A percentile compares a stretch with the other conserved stretches of the same genome.
Evolutionary conservation across 2,797 vertebrate genomes (phyloP).

Genomic region (Catostomus latipinnis): DNA sequence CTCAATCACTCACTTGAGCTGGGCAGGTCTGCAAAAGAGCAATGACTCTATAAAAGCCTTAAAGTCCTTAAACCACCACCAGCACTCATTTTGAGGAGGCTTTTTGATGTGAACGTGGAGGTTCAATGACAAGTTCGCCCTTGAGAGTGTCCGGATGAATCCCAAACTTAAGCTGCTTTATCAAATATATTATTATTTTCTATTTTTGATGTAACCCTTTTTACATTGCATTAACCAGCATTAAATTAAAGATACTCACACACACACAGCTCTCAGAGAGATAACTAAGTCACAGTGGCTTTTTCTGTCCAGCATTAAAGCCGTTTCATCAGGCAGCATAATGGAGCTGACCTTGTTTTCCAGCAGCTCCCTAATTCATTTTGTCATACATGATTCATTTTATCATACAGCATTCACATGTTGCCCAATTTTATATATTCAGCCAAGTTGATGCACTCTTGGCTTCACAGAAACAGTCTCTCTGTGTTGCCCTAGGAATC

Average conservation of each 20-base stretch:
- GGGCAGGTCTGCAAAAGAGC: not conserved
- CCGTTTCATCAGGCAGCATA: constrained; percentile 47
- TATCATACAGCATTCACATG: constrained; percentile 14
- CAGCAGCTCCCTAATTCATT: constrained; percentile 35
- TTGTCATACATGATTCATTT: constrained; percentile 28
- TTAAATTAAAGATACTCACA: not conserved
- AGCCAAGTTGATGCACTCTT: not conserved
- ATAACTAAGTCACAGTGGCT: constrained; percentile 12
- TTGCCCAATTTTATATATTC: constrained; percentile 25
- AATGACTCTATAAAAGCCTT: not conserved
- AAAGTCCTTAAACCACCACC: not conserved
- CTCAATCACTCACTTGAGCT: constrained; percentile 2
- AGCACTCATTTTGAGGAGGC: too few species aligned
- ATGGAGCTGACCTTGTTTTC: constrained; percentile 42
- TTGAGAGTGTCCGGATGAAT: too few species aligned
- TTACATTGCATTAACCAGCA: too few species aligned
- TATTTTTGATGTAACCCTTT: too few species aligned
- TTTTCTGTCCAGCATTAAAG: constrained; percentile 24
- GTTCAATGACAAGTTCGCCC: too few species aligned
- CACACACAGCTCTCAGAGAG: not conserved
- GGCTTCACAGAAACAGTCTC: not conserved
- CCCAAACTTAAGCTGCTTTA: too few species aligned
- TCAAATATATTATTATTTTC: too few species aligned
- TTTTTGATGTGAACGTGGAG: too few species aligned
- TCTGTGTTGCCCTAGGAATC: not conserved